These are phyloP conservation scores for Rotaria socialis DNA, from an alignment of 2,888 invertebrate genomes.

Conservation along the genomic window DNA sequence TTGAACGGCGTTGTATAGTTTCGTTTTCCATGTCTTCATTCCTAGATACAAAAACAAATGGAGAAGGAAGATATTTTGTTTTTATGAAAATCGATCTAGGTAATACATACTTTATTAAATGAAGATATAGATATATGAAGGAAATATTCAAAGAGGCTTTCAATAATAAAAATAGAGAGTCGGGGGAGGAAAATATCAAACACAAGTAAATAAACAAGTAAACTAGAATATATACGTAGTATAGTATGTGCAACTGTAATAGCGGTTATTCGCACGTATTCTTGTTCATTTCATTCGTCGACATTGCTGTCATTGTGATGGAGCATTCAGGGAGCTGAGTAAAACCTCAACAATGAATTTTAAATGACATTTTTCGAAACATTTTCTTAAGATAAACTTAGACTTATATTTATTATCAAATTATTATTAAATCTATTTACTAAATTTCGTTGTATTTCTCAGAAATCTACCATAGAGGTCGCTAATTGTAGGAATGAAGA, in stretches of 20 bases:
- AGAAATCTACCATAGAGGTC: background rate
- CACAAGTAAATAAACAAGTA: background rate
- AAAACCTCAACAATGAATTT: background rate
- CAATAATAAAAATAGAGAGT: background rate
- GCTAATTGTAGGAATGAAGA: background rate
- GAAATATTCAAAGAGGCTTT: background rate
- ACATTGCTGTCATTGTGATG: conserved; percentile 19
- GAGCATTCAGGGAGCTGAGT: conserved; percentile 20
- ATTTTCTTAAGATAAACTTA: background rate
- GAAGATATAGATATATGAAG: background rate
- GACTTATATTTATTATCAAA: background rate
- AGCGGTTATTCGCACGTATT: background rate
- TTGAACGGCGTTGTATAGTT: background rate
- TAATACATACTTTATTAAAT: background rate
- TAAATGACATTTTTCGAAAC: background rate
- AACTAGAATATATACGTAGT: background rate
- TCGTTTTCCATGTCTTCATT: conserved; percentile 27
- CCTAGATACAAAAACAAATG: background rate
- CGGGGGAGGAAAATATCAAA: background rate
- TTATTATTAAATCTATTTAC: background rate
- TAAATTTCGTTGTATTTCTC: background rate
- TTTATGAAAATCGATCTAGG: no score
- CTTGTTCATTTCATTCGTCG: conserved; percentile 27
- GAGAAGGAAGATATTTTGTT: no score
- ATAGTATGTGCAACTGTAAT: background rate